Evolutionary conservation across 2,888 invertebrate species (phyloP).

Genomic region (Limulus polyphemus): DNA sequence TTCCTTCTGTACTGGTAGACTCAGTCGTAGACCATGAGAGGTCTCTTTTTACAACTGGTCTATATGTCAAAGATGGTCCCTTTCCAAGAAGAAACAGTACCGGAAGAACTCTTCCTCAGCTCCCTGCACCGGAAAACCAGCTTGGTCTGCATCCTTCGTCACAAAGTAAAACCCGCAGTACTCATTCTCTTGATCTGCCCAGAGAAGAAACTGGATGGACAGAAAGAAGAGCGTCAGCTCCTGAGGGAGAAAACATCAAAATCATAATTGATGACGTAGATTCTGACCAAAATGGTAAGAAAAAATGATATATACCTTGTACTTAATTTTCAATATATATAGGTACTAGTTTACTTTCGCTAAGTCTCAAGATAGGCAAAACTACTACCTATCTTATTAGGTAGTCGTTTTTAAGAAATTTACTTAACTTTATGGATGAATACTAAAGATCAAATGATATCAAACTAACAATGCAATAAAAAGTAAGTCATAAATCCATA

Average conservation of each 20-base stretch:
- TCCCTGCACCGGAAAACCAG: conserved; percentile 10
- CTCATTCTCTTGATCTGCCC: conserved; percentile 23
- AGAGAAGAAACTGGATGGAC: conserved; percentile 11
- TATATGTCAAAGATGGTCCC: background rate
- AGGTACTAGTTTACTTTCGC: no score
- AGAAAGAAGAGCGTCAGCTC: conserved; percentile 45
- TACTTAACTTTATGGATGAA: no score
- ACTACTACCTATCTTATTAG: no score
- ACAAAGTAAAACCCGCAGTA: conserved; percentile 36
- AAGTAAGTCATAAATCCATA: no score
- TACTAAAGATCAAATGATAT: no score
- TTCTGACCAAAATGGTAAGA: conserved; percentile 41
- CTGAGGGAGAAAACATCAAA: conserved; percentile 77
- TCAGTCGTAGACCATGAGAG: background rate
- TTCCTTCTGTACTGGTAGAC: conserved; percentile 2
- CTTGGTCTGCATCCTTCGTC: background rate
- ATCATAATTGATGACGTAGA: conserved; percentile 88
- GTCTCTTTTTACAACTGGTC: background rate
- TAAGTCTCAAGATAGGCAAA: no score
- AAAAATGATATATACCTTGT: background rate
- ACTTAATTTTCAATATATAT: background rate
- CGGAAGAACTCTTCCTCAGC: conserved; percentile 18
- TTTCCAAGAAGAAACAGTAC: conserved; percentile 14
- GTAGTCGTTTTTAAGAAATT: no score
- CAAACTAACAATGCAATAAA: no score